These are phyloP conservation scores for Pteruthius melanotis DNA, from an alignment of 2,113 vertebrate genomes.

Conservation along the genomic window DNA sequence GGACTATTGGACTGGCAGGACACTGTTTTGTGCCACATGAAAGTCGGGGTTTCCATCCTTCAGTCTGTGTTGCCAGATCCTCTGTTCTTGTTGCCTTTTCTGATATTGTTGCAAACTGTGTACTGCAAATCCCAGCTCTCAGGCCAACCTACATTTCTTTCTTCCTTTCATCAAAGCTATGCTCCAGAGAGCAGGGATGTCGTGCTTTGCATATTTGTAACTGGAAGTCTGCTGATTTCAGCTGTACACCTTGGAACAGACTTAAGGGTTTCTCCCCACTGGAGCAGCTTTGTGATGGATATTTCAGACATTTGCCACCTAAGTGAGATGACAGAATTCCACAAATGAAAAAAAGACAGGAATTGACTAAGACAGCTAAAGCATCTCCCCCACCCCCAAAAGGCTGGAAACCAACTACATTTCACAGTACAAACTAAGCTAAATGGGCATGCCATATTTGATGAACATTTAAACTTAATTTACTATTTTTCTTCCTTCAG, in stretches of 20 bases:
- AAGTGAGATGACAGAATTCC: slow-evolving; percentile 26
- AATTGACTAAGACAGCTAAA: background rate
- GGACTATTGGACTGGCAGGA: background rate
- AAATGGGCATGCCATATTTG: background rate
- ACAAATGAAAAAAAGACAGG: background rate
- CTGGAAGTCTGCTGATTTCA: background rate
- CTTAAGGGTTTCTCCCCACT: background rate
- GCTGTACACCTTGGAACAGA: background rate
- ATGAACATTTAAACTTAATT: background rate
- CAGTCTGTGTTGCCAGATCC: background rate
- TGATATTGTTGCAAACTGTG: background rate
- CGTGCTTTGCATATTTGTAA: background rate
- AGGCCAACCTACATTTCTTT: background rate
- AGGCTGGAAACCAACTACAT: background rate
- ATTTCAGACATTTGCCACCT: slow-evolving; percentile 5
- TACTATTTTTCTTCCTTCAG: background rate
- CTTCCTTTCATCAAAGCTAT: background rate
- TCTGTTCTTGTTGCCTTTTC: background rate
- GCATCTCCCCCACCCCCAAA: fast-evolving
- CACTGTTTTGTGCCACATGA: background rate
- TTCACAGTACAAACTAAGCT: background rate
- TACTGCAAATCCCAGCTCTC: background rate
- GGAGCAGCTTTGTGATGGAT: background rate
- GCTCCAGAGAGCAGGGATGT: background rate
- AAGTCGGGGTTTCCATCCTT: background rate